Percentiles rank a stretch among this genome's conserved stretches.
These are phyloP conservation scores for Unio pictorum DNA, from an alignment of 2,888 invertebrate species.

Conservation along the genomic window DNA sequence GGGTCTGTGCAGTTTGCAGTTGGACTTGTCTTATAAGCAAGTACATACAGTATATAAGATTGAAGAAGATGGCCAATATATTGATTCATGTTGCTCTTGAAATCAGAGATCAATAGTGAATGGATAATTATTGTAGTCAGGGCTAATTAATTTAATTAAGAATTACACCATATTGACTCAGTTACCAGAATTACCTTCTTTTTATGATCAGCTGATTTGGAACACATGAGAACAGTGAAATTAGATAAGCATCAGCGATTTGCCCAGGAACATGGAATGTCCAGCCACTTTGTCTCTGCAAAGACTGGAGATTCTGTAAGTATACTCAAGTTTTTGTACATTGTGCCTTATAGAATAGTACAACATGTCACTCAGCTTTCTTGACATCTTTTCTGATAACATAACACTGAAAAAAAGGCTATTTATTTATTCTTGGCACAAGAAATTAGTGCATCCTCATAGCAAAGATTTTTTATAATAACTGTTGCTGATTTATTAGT, in stretches of 20 bases:
- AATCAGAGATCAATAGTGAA: too few species aligned
- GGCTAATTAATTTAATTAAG: too few species aligned
- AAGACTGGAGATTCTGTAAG: conserved; percentile 75
- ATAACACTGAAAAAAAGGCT: not conserved
- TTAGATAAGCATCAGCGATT: conserved; percentile 73
- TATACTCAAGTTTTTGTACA: not conserved
- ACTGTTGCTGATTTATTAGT: too few species aligned
- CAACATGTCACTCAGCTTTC: not conserved
- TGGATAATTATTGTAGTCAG: too few species aligned
- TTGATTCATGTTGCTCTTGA: too few species aligned
- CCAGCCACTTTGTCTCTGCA: conserved; percentile 74
- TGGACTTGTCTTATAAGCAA: too few species aligned
- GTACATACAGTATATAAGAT: too few species aligned
- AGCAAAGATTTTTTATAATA: too few species aligned
- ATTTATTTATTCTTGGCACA: not conserved
- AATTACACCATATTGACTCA: not conserved
- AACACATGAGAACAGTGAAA: conserved; percentile 73
- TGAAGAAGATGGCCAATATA: too few species aligned
- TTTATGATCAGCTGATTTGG: conserved; percentile 71
- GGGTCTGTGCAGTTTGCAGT: too few species aligned
- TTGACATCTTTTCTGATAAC: not conserved
- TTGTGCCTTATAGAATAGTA: not conserved
- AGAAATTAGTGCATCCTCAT: too few species aligned
- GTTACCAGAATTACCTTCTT: not conserved
- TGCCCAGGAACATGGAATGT: conserved; percentile 72